These are phyloP conservation scores for Thripadectes ignobilis DNA, from an alignment of 2,797 vertebrate genomes.

Conservation along the genomic window DNA sequence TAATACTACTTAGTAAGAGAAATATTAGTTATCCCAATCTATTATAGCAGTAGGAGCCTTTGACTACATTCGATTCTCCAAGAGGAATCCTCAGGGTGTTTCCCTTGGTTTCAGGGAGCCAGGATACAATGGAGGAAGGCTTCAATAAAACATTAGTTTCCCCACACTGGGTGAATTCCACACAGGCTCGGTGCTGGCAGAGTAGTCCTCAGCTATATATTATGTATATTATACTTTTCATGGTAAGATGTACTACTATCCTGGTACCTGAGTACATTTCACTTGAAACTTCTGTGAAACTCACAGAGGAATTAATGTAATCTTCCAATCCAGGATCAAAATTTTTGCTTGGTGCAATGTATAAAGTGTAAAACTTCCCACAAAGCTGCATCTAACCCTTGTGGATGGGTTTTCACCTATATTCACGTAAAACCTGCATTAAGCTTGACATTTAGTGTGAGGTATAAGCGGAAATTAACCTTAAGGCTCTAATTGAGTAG, in stretches of 20 bases:
- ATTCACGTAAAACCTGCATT: neutral
- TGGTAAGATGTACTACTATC: neutral
- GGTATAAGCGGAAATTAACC: constrained; percentile 21
- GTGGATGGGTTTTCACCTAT: neutral
- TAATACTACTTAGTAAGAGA: neutral
- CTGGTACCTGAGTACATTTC: neutral
- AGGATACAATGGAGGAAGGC: fast-evolving
- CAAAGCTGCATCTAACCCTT: fast-evolving
- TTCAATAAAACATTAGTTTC: neutral
- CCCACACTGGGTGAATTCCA: neutral
- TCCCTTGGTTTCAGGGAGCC: neutral
- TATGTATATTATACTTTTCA: neutral
- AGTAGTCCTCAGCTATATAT: neutral
- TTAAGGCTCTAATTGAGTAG: constrained; percentile 55
- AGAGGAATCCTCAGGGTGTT: neutral
- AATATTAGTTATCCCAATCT: neutral
- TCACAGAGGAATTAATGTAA: neutral
- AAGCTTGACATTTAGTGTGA: constrained; percentile 7
- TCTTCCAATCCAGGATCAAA: neutral
- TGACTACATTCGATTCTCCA: neutral
- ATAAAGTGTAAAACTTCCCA: neutral
- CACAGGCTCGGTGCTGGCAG: neutral
- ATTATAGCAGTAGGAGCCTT: fast-evolving
- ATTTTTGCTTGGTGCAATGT: neutral
- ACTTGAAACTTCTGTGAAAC: neutral